Evolutionary conservation across 2,797 vertebrate genomes (phyloP).

Genomic region (Lithobates sylvaticus): DNA sequence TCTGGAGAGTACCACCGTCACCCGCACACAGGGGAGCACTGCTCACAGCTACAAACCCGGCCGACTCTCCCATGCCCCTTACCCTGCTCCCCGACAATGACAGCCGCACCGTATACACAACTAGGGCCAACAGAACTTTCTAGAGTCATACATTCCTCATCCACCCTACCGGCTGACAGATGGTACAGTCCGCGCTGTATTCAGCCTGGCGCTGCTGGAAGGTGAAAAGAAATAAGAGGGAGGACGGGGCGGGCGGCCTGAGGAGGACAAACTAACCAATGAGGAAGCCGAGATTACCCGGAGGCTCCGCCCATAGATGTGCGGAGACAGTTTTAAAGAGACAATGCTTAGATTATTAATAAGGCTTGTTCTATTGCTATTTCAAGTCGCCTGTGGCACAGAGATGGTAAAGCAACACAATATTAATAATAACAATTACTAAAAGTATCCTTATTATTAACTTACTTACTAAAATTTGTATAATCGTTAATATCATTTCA

Average conservation of each 20-base stretch:
- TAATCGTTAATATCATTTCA: too few species aligned
- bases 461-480: too few species aligned
- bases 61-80: too few species aligned
- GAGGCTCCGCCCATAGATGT: constrained; percentile 19
- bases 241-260: constrained; percentile 20
- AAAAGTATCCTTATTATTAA: too few species aligned
- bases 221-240: neutral
- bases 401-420: too few species aligned
- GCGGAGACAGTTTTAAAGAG: constrained; percentile 7
- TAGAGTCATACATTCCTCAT: too few species aligned
- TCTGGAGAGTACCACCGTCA: neutral
- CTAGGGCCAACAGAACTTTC: too few species aligned
- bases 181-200: constrained; percentile 26
- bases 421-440: too few species aligned
- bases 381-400: too few species aligned
- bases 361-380: too few species aligned
- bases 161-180: neutral
- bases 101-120: too few species aligned
- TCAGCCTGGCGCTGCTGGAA: neutral
- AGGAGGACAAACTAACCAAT: constrained; percentile 43
- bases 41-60: too few species aligned
- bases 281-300: neutral
- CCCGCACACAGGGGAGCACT: neutral
- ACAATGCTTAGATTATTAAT: neutral
- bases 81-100: neutral